These are phyloP conservation scores for Dissostichus mawsoni DNA, from an alignment of 2,113 vertebrate species.

Conservation along the genomic window DNA sequence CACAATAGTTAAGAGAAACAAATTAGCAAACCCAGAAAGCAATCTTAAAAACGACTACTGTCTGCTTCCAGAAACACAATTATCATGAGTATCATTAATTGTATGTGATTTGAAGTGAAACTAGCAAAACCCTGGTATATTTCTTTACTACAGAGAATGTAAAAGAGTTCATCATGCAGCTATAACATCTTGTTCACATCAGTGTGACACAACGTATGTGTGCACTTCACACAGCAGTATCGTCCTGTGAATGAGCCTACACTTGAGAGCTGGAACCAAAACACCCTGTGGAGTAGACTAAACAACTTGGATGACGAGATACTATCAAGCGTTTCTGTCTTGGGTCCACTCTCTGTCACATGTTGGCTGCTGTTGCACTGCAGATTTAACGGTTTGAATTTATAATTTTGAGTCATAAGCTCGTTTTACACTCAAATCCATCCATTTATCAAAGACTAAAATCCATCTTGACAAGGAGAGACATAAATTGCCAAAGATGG, in stretches of 20 bases:
- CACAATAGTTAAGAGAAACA: neutral
- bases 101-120: neutral
- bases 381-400: constrained; percentile 42
- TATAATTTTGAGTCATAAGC: constrained; percentile 43
- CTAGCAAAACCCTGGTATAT: neutral
- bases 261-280: constrained; percentile 54
- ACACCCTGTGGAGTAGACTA: constrained; percentile 74
- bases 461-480: constrained; percentile 64
- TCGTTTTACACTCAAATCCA: neutral
- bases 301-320: constrained; percentile 73
- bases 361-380: constrained; percentile 44
- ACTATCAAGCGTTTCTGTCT: constrained; percentile 42
- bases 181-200: constrained; percentile 71
- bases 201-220: constrained; percentile 39
- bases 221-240: constrained; percentile 47
- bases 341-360: constrained; percentile 31
- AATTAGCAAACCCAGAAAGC: neutral
- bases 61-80: neutral
- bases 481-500: constrained; percentile 57
- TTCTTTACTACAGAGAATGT: neutral
- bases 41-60: neutral
- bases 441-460: constrained; percentile 34
- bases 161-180: constrained; percentile 21
- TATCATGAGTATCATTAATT: neutral
- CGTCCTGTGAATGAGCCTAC: constrained; percentile 30